Evolutionary conservation across 2,113 vertebrate species (phyloP), one percentile per base, ranked within the genome.

Genomic region (Murina feae): DNA sequence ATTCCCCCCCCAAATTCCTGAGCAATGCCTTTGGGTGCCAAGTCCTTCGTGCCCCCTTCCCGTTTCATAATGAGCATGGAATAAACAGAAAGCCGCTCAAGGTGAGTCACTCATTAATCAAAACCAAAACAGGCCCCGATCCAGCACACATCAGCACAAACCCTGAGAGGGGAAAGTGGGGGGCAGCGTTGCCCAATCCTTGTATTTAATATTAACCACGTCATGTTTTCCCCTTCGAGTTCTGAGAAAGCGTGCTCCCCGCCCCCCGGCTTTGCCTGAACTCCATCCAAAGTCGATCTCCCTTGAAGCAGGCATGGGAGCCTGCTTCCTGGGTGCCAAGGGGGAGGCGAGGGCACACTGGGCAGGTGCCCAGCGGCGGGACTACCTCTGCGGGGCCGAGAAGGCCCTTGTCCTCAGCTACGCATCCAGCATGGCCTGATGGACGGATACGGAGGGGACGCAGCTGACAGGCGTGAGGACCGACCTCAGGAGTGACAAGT

Each of bases 1-100:
- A 69, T 10, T 74, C 47, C 2, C 2, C 30, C 30, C 53, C 37
- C 44, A 89, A 95, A 90, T 96, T 95, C 80, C 78, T 35, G 87
- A 90, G 68, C 35, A 79, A 86, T 97, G 92, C 97, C 96, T 95
- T 95, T 97, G 95, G 95, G 96, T 97, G 97, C 81, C 91, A 97
- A 84, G 93, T 91, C 69, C 20, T 2, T 75, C 83, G 74, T 32
- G 98, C 97, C 97, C 97, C 98, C 97, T 97, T 96, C 98, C 98
- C 98, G 98, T 98, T 98, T 98, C 98, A 99, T 98, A 98, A 96
- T 89, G 96, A 97, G 94, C 98, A 98, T 98, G 98, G 98, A 98
- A 98, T 98, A 98, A 98, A 98, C 98, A 98, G 98, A 98, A 97
- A 97, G 96, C 96, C 90, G 94, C 97, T 96, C 96, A 97, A 97